Evolutionary conservation across 2,888 invertebrate genomes (phyloP), one percentile per base, ranked within the genome.

Genomic region (Patella depressa): DNA sequence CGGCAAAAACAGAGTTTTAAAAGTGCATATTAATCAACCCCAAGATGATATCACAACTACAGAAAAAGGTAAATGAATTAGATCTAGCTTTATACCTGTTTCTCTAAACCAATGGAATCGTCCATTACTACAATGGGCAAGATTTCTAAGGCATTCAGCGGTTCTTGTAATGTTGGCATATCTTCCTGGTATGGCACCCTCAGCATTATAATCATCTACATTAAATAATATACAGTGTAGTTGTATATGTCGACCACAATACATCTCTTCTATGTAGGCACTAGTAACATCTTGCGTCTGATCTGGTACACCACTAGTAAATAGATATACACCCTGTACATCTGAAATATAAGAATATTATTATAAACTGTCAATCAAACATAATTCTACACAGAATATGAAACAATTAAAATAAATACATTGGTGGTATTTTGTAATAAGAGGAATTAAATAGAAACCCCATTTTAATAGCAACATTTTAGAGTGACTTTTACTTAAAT

Each of bases 91-190:
- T 15, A 17, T 34, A 90, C 91, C 91, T 82, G 91, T 91, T 82
- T 91, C 92, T 78, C 91, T 85, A 80, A 92, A 91, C 92, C 92
- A 92, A 81, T 91, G 91, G 79, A 92, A 92, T 72, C 92, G 85
- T n/a, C 92, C 92, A 11, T 85, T 87, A 73, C 88, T 88, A 73
- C 88, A 85, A 81, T 92, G 91, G 11, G 91, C 90, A 86, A 92
- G 81, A 73, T 87, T 87, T 19, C 91, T 78, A 71, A 91, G 85
- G 78, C 89, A 87, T 76, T 91, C 91, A 0, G 91, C 90, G 11
- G 91, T 91, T 71, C 88, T 85, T 4, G 91, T 90, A 83, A 91
- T 91, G 86, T 91, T 91, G 76, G 91, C 91, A 79, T 91, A 92
- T 76, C 91, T 87, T 72, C 90, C 88, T 53, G 91, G 91, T 19